These are phyloP conservation scores for Chromoteleia sp. DNA, from an alignment of 2,888 invertebrate genomes.

Conservation along the genomic window DNA sequence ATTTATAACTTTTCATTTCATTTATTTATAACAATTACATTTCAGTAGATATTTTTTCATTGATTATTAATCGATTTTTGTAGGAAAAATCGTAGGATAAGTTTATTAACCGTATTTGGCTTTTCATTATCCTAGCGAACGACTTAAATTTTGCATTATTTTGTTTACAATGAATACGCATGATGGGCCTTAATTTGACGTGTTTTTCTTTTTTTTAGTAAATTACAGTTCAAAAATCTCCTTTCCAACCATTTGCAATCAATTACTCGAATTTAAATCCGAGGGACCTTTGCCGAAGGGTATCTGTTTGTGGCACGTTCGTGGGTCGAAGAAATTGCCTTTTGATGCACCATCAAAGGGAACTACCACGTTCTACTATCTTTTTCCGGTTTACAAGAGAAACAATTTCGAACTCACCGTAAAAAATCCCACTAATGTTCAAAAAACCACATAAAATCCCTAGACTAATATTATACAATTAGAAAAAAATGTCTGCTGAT, in stretches of 20 bases:
- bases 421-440: not conserved
- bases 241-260: slow-evolving; percentile 55
- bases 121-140: too few species aligned
- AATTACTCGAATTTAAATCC: slow-evolving; percentile 67
- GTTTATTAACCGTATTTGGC: too few species aligned
- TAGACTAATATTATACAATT: not conserved
- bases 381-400: slow-evolving; percentile 44
- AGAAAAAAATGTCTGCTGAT: too few species aligned
- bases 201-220: slow-evolving; percentile 12
- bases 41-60: too few species aligned
- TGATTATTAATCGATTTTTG: too few species aligned
- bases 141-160: too few species aligned
- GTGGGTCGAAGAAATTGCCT: slow-evolving; percentile 81
- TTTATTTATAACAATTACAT: too few species aligned
- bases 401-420: slow-evolving; percentile 31
- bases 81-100: too few species aligned
- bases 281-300: slow-evolving; percentile 67
- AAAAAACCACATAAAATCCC: not conserved
- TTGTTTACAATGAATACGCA: not conserved
- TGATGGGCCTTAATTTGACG: not conserved
- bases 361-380: slow-evolving; percentile 59
- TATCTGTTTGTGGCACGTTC: slow-evolving; percentile 78
- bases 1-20: too few species aligned
- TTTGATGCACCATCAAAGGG: slow-evolving; percentile 83
- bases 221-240: slow-evolving; percentile 15